Conservation (phyloP, 30 jellyfish, hydroid and myxozoan species). For the Turritopsis rubra region DNA sequence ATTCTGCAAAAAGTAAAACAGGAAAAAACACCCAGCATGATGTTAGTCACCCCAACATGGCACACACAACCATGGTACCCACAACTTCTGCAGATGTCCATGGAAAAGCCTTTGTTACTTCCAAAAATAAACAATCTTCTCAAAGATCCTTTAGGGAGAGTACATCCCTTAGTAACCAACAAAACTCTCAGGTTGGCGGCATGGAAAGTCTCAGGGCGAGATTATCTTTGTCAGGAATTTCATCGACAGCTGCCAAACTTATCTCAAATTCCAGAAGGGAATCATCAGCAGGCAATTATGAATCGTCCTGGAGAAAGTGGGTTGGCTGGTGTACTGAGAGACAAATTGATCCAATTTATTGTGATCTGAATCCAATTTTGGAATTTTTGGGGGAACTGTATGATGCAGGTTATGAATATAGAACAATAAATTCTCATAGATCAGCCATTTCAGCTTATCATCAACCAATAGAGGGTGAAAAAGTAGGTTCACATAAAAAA, state of each 20-base stretch:
- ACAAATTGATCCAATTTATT: constrained; percentile 38
- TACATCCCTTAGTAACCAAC: neutral
- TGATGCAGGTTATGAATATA: constrained; percentile 21
- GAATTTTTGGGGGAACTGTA: constrained; percentile 4
- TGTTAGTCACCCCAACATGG: neutral
- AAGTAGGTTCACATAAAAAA: no score
- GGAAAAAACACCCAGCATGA: no score
- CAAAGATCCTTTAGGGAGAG: neutral
- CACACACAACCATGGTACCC: neutral
- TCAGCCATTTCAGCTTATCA: no score
- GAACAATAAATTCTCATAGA: no score
- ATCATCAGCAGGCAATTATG: constrained; percentile 37
- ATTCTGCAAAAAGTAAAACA: no score
- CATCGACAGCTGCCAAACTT: neutral
- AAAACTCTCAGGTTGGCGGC: neutral
- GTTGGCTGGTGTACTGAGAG: constrained; percentile 35
- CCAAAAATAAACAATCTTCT: neutral
- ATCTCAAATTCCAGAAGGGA: neutral
- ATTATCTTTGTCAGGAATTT: neutral
- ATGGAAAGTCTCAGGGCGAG: neutral
- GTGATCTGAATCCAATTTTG: constrained; percentile 16
- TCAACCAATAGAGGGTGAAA: no score
- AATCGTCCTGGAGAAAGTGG: constrained; percentile 34
- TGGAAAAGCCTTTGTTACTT: neutral
- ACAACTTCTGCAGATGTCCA: neutral